Evolutionary conservation across 2,888 invertebrate genomes (phyloP).

Genomic region (Folsomia manolachei): DNA sequence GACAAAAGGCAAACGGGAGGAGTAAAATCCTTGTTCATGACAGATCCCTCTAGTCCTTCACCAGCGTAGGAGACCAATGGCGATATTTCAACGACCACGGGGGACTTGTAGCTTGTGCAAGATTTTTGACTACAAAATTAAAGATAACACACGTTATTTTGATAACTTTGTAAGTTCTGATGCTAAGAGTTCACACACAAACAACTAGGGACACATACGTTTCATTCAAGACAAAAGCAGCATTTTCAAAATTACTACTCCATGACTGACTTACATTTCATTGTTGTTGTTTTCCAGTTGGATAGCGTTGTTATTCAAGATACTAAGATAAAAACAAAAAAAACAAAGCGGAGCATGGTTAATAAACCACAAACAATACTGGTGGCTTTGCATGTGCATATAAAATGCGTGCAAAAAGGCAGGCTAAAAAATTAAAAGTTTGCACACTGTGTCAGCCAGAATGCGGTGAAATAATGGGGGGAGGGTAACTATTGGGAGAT

Average conservation of each 20-base stretch:
- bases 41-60: conserved; percentile 71
- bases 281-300: conserved; percentile 52
- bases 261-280: conserved; percentile 52
- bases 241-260: too few relatives aligned
- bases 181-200: too few relatives aligned
- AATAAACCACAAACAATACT: conserved; percentile 18
- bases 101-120: conserved; percentile 54
- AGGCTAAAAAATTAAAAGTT: neutral
- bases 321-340: conserved; percentile 46
- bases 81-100: conserved; percentile 77
- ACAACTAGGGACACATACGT: conserved; percentile 12
- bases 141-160: conserved; percentile 14
- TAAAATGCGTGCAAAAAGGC: neutral
- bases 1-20: conserved; percentile 59
- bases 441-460: too few relatives aligned
- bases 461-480: too few relatives aligned
- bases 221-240: too few relatives aligned
- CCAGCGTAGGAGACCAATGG: conserved; percentile 87
- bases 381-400: conserved; percentile 13
- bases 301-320: conserved; percentile 51
- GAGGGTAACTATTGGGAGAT: too few relatives aligned
- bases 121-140: conserved; percentile 54
- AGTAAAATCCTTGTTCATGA: conserved; percentile 65
- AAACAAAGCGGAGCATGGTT: conserved; percentile 19
- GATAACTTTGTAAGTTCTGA: too few relatives aligned